Conservation (phyloP, 2,113 vertebrate genomes). For the Syngnathus scovelli region DNA sequence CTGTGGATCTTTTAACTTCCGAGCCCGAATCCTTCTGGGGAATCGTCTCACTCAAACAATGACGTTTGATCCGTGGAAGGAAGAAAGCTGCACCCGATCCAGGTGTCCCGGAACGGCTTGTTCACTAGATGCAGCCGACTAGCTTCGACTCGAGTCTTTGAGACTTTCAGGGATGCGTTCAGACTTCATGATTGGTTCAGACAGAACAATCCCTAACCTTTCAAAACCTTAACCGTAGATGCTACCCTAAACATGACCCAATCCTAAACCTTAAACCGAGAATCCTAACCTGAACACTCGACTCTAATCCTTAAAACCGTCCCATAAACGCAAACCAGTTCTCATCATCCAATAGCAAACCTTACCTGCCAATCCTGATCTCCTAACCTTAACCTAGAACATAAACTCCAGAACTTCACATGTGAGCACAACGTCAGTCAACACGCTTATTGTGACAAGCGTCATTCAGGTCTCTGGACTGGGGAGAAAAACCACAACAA, state of each 20-base stretch:
- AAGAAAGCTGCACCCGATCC: conserved; percentile 29
- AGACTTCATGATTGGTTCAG: conserved; percentile 7
- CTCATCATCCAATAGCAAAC: neutral
- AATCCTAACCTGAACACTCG: neutral
- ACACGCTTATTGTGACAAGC: neutral
- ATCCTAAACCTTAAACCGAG: neutral
- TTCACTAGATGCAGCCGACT: neutral
- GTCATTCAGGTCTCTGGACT: neutral
- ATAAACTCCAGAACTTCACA: neutral
- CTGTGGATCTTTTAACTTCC: neutral
- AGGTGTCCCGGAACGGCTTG: conserved; percentile 36
- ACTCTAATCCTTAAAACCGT: neutral
- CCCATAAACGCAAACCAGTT: neutral
- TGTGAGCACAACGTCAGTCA: neutral
- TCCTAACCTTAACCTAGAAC: neutral
- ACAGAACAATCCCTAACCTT: neutral
- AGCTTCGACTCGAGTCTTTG: neutral
- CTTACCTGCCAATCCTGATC: neutral
- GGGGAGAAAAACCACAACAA: neutral
- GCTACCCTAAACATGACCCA: neutral
- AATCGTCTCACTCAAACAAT: neutral
- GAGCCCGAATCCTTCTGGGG: conserved; percentile 6
- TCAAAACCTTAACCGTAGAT: neutral
- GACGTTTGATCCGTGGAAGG: neutral
- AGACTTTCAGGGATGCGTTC: neutral